These are phyloP conservation scores for Alcis repandata DNA, from an alignment of 2,888 invertebrate species.

Conservation along the genomic window DNA sequence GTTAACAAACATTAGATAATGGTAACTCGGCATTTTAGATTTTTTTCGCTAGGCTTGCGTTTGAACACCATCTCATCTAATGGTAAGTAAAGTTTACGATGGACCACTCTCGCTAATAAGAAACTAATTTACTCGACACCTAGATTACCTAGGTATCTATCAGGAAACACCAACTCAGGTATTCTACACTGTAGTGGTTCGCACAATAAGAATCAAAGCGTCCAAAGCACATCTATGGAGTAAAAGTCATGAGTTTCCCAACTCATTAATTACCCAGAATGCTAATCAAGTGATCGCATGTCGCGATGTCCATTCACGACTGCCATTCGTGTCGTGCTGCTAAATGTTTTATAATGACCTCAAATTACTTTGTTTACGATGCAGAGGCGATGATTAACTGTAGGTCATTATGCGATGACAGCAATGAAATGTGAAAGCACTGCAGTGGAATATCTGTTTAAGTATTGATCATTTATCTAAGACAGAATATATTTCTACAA, in stretches of 20 bases:
- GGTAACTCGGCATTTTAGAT: no score
- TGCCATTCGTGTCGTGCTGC: constrained; percentile 47
- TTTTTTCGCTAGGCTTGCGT: no score
- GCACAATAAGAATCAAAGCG: no score
- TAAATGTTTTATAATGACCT: constrained; percentile 64
- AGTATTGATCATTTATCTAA: background rate
- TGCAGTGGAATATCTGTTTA: background rate
- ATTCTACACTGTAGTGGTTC: no score
- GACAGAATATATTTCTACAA: no score
- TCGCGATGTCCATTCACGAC: constrained; percentile 24
- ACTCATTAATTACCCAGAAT: constrained; percentile 24
- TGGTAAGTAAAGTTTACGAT: no score
- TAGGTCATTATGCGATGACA: constrained; percentile 20
- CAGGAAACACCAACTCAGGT: no score
- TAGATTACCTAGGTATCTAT: no score
- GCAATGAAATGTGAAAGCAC: constrained; percentile 8
- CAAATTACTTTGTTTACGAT: constrained; percentile 54
- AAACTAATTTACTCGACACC: no score
- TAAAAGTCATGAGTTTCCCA: background rate
- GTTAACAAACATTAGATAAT: no score
- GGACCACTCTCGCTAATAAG: no score
- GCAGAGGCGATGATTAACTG: constrained; percentile 26
- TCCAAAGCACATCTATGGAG: background rate
- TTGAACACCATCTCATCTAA: no score
- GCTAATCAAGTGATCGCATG: constrained; percentile 35